These are phyloP conservation scores for Pachyseris speciosa DNA, from an alignment of 64 coral and sea anemone species.

Conservation along the genomic window DNA sequence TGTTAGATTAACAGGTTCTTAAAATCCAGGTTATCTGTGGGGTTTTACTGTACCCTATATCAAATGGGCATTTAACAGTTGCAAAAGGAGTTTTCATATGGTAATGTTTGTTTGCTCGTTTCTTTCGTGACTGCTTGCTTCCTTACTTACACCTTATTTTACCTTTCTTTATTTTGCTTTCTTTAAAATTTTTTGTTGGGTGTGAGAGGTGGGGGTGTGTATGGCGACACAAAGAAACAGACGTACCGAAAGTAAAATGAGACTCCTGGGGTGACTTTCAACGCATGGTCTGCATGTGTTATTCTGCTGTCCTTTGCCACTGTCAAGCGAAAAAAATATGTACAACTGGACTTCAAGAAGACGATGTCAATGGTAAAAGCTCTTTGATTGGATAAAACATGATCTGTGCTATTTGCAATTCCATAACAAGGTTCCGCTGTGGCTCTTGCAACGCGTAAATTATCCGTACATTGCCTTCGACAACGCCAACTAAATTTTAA, in stretches of 20 bases:
- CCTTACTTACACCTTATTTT: no score
- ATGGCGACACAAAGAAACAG: no score
- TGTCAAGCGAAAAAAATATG: conserved; percentile 23
- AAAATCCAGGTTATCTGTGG: no score
- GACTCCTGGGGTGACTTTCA: not conserved
- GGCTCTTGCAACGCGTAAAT: not conserved
- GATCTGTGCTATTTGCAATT: conserved; percentile 2
- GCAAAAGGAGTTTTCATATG: no score
- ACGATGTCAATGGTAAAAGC: not conserved
- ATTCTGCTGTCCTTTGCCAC: conserved; percentile 36
- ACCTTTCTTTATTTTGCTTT: no score
- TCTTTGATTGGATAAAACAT: not conserved
- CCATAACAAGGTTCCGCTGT: conserved; percentile 25
- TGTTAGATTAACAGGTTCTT: no score
- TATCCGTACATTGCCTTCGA: not conserved
- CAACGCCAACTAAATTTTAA: conserved; percentile 67
- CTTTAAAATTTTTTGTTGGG: no score
- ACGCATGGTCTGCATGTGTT: not conserved
- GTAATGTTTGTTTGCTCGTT: no score
- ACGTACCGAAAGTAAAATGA: conserved; percentile 15
- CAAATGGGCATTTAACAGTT: no score
- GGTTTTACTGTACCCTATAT: no score
- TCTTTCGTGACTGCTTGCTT: no score
- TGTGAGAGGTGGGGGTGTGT: no score
- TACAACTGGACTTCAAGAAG: conserved; percentile 33